Evolutionary conservation across 2,797 vertebrate species (phyloP), one percentile per base, ranked within the genome.

Genomic region (Capromys pilorides): DNA sequence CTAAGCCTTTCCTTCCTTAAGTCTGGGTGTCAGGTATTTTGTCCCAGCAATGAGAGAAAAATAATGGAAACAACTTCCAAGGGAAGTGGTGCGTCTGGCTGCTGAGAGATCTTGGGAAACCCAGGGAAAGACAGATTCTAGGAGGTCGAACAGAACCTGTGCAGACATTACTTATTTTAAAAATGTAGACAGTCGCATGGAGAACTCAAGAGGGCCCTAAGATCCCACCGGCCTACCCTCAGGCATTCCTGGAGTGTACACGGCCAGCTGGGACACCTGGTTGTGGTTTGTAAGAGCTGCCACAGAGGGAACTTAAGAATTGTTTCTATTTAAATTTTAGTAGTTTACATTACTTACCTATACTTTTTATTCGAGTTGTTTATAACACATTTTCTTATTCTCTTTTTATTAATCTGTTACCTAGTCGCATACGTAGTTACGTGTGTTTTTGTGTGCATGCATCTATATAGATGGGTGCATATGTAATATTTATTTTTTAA

Each of bases 311-410:
- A 69, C 1, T 62, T 90, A 33, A 36, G 6, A 69, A 86, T 59
- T 71, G 89, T 84, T 93, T 87, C n/a, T 21, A 41, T 61, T 73
- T 71, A 64, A 33, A 85, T 61, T 93, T 91, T 84, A 49, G 64
- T 84, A 49, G 49, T 90, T 91, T 88, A 59, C 57, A 22, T 66
- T 57, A 49, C 84, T 91, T 24, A 78, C 19, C 41, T 87, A 82
- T 54, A n/a, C 16, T 31, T 2, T 80, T 86, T 14, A 78, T 26
- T 86, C 59, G 49, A 59, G 51, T 39, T 64, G 7, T 66, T 91
- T 92, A 91, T n/a, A 77, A 67, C 82, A 71, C 54, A 39, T 82
- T 19, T 61, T 45, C 10, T 88, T 86, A 28, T 69, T 84, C 0
- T 88, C 0, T 88, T 94, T 87, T 64, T 67, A 31, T 64, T 62